Conservation (phyloP, 2,113 vertebrate genomes). For the Tachysurus fulvidraco region DNA sequence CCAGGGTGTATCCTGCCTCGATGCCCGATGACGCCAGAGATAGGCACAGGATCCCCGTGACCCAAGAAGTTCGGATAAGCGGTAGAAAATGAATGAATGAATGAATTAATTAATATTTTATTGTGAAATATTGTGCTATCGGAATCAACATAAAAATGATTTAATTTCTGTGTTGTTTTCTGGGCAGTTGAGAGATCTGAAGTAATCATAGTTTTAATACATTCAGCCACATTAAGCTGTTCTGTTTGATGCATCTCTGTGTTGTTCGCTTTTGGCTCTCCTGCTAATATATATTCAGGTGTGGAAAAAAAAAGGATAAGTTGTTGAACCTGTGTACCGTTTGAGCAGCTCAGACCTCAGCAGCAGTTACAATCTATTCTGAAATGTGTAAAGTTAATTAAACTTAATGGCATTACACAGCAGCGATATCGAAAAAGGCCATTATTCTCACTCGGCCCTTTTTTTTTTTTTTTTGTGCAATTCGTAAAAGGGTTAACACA, state of each 20-base stretch:
- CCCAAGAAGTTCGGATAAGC: no score
- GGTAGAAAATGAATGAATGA: no score
- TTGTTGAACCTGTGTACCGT: constrained; percentile 2
- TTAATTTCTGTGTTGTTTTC: background rate
- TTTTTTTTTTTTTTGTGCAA: constrained; percentile 41
- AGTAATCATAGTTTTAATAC: background rate
- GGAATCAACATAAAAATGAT: background rate
- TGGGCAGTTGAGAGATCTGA: background rate
- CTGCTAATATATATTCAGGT: constrained; percentile 2
- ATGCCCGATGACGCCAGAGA: no score
- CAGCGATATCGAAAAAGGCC: constrained; percentile 59
- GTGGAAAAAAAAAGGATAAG: background rate
- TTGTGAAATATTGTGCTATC: background rate
- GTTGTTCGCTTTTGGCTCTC: background rate
- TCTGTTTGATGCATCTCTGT: background rate
- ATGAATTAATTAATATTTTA: no score
- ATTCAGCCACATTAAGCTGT: background rate
- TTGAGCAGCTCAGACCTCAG: constrained; percentile 43
- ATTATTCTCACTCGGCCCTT: constrained; percentile 57
- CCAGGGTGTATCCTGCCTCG: no score
- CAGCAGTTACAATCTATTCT: constrained; percentile 48
- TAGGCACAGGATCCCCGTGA: no score
- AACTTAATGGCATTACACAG: constrained; percentile 46
- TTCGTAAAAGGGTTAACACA: constrained; percentile 47
- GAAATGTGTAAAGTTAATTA: constrained; percentile 59